Evolutionary conservation across 2,797 vertebrate genomes (phyloP).

Genomic region (Morus bassanus): DNA sequence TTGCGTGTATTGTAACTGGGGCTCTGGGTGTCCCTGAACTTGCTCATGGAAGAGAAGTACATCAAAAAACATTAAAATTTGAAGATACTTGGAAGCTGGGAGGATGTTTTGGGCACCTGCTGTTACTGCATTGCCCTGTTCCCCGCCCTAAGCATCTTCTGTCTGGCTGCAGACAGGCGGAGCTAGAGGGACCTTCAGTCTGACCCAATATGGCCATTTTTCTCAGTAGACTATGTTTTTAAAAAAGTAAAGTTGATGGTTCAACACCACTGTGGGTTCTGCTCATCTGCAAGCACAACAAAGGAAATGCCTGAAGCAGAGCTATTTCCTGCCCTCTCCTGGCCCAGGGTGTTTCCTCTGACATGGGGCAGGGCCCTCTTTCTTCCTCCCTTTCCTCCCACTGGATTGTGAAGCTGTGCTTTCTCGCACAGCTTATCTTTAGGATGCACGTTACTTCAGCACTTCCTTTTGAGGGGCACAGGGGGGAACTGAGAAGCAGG

Average conservation of each 20-base stretch:
- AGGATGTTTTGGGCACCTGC: neutral
- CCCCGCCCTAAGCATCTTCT: neutral
- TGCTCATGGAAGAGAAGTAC: neutral
- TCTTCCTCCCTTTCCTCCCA: neutral
- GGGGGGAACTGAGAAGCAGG: neutral
- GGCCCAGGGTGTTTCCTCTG: neutral
- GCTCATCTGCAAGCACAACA: neutral
- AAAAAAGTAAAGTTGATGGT: neutral
- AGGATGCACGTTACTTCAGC: neutral
- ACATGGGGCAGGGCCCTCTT: neutral
- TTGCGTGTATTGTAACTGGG: neutral
- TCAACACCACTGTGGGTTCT: neutral
- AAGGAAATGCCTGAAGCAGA: constrained; percentile 32
- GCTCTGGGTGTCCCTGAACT: neutral
- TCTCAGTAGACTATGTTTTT: neutral
- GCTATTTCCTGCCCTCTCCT: constrained; percentile 22
- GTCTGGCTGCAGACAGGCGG: neutral
- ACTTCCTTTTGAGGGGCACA: neutral
- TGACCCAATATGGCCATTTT: neutral
- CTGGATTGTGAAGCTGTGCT: neutral
- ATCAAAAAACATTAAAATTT: neutral
- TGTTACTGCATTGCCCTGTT: neutral
- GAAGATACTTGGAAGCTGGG: neutral
- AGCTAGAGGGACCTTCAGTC: neutral
- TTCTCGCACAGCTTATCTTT: constrained; percentile 31